phyloP scores from a whole-genome alignment of 2,888 invertebrate genomes.

The Drosophila percnosoma region DNA sequence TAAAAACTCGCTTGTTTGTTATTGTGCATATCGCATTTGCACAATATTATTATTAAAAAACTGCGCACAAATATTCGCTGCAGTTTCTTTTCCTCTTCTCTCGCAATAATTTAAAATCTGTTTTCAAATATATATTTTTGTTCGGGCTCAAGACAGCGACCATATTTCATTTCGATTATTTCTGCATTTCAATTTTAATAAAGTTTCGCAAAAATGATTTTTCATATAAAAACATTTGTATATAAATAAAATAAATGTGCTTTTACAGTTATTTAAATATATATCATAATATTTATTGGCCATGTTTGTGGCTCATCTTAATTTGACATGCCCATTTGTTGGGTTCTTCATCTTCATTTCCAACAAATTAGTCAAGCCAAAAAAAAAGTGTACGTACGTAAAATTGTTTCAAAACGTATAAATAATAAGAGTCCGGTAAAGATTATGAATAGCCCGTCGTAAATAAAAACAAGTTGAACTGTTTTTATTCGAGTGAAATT shows the following conservation, averaged over 20 bases:
- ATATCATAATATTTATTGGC: neutral
- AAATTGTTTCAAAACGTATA: constrained; percentile 10
- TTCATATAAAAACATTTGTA: neutral
- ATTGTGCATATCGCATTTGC: constrained; percentile 67
- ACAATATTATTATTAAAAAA: constrained; percentile 59
- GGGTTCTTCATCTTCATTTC: neutral
- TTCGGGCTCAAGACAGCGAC: neutral
- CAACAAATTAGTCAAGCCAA: neutral
- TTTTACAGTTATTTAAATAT: neutral
- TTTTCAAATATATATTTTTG: neutral
- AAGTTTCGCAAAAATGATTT: neutral
- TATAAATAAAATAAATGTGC: neutral
- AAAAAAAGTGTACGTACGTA: neutral
- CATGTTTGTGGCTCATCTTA: neutral
- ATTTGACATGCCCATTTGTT: neutral
- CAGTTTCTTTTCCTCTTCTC: constrained; percentile 5
- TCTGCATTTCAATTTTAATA: neutral
- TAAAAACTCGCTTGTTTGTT: constrained; percentile 67
- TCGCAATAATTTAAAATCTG: constrained; percentile 3
- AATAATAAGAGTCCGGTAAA: constrained; percentile 13
- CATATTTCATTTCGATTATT: neutral
- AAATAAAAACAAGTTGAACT: constrained; percentile 62
- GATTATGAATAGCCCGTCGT: constrained; percentile 34
- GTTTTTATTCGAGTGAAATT: constrained; percentile 65
- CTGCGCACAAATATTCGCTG: constrained; percentile 17